Evolutionary conservation across 1,140 invertebrate species (phyloP).

Genomic region (Rhizoglyphus robini): DNA sequence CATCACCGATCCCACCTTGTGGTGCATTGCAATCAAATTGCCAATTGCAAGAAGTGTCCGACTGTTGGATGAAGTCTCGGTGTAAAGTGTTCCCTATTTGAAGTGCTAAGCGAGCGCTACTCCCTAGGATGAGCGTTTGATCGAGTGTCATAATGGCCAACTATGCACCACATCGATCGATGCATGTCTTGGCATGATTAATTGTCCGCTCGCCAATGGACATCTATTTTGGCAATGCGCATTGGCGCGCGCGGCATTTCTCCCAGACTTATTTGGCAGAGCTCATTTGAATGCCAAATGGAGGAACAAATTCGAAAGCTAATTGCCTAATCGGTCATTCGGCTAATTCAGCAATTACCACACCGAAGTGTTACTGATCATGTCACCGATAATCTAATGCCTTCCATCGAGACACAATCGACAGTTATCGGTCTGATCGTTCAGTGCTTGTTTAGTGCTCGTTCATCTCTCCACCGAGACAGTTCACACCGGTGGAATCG

Average conservation of each 20-base stretch:
- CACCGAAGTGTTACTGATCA: neutral
- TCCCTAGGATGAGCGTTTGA: conserved; percentile 4
- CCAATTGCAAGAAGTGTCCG: too few species aligned
- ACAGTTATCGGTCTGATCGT: too few species aligned
- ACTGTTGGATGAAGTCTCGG: too few species aligned
- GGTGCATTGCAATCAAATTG: too few species aligned
- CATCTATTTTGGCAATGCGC: conserved; percentile 2
- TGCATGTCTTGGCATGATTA: neutral
- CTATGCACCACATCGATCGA: neutral
- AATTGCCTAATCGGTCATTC: conserved; percentile 12
- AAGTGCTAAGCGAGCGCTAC: too few species aligned
- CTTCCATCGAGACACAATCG: too few species aligned
- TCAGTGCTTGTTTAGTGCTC: too few species aligned
- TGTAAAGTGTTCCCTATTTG: too few species aligned
- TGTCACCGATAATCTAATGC: conserved; percentile 10
- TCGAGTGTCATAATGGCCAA: neutral
- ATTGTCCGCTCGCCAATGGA: neutral
- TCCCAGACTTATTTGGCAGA: neutral
- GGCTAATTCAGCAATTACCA: neutral
- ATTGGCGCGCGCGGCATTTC: neutral
- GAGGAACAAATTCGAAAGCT: conserved; percentile 1
- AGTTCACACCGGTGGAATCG: too few species aligned
- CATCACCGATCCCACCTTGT: too few species aligned
- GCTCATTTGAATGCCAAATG: conserved; percentile 5
- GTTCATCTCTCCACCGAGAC: too few species aligned